Conservation (phyloP, 2,113 vertebrate species). For the Malaclemys terrapin region DNA sequence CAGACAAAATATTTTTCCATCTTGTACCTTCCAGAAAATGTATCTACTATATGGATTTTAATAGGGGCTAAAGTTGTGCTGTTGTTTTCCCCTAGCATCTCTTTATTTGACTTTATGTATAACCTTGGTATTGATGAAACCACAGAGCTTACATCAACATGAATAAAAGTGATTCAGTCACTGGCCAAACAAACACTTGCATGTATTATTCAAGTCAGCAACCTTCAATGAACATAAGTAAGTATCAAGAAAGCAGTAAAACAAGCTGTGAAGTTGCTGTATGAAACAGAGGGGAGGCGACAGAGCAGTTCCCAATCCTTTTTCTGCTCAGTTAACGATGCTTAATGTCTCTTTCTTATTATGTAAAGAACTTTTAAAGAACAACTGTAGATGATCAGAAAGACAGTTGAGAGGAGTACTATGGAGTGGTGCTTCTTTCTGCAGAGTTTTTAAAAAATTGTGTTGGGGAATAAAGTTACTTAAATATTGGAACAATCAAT, state of each 20-base stretch:
- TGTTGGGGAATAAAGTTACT: accelerated
- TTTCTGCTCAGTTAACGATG: not conserved
- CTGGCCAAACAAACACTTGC: not conserved
- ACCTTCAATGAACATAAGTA: not conserved
- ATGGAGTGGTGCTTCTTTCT: not conserved
- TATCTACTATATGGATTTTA: not conserved
- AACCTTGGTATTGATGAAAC: not conserved
- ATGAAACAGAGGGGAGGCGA: not conserved
- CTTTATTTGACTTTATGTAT: not conserved
- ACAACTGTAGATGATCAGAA: not conserved
- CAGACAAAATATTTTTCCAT: not conserved
- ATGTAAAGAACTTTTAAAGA: not conserved
- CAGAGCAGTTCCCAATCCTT: not conserved
- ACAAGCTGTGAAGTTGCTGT: not conserved
- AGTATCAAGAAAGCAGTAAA: not conserved
- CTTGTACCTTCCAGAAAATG: not conserved
- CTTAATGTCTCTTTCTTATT: not conserved
- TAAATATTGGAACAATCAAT: not conserved
- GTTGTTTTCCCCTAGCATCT: not conserved
- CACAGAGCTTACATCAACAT: not conserved
- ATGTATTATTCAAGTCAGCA: not conserved
- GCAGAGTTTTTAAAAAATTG: not conserved
- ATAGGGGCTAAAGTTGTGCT: not conserved
- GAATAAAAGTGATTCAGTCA: not conserved
- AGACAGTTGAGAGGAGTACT: not conserved